phyloP scores from a whole-genome alignment of 30 jellyfish, hydroid and myxozoan genomes.

The Morbakka virulenta region DNA sequence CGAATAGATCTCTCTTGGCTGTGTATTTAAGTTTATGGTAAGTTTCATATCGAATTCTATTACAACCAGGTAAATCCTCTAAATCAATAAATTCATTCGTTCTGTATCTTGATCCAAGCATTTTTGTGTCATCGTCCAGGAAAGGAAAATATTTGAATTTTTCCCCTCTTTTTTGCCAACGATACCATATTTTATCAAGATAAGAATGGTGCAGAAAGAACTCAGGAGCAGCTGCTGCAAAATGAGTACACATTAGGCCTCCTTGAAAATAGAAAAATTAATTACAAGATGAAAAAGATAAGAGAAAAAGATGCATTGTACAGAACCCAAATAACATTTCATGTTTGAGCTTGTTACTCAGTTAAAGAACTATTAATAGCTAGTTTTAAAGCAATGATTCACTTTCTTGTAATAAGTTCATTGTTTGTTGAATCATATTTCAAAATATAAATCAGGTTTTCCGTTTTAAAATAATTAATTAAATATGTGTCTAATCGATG shows the following conservation, averaged over 20 bases:
- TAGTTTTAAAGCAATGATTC: too few species aligned
- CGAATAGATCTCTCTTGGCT: background rate
- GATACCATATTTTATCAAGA: conserved; percentile 88
- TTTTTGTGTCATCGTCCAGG: conserved; percentile 31
- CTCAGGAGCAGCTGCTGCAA: conserved; percentile 94
- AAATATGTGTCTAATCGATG: too few species aligned
- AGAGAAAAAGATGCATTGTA: too few species aligned
- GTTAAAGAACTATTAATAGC: too few species aligned
- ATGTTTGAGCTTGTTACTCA: too few species aligned
- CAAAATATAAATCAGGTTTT: too few species aligned
- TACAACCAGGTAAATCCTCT: conserved; percentile 77
- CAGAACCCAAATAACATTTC: too few species aligned
- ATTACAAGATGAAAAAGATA: background rate
- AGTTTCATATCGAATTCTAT: conserved; percentile 38
- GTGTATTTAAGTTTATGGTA: conserved; percentile 8
- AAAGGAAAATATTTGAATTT: conserved; percentile 62
- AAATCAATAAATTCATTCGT: conserved; percentile 64
- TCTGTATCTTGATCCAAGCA: conserved; percentile 65
- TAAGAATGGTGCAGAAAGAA: conserved; percentile 83
- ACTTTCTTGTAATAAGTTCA: too few species aligned
- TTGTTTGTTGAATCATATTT: too few species aligned
- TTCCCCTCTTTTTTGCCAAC: conserved; percentile 75
- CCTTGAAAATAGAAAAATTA: conserved; percentile 16
- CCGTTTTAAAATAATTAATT: too few species aligned
- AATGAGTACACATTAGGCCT: conserved; percentile 96